Evolutionary conservation across 2,113 vertebrate species (phyloP), one percentile per base, ranked within the genome.

Genomic region (Plestiodon gilberti): DNA sequence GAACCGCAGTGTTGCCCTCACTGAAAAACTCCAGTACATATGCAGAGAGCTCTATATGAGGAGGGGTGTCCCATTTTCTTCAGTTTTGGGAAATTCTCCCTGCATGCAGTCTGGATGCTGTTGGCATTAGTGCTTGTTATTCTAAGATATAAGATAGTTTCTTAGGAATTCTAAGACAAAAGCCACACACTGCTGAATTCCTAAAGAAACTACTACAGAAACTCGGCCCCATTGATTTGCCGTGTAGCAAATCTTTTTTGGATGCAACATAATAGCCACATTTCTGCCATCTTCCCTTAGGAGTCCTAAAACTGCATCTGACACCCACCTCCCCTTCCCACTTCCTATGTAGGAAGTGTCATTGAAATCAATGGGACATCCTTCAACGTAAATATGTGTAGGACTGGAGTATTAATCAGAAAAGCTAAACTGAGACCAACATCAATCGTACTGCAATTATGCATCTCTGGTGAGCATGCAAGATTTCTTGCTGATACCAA

Each of bases 401-500:
- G 57, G n/a, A 74, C 4, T 65, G 23, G 57, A n/a, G 11, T 87
- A 87, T 81, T 87, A 57, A 93, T 94, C 88, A 94, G 91, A 94
- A 93, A 95, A 89, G 70, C 75, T 89, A 93, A 94, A 87, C 83
- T 1, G 8, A 91, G 94, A 87, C 82, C 90, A 91, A 40, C 75
- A 90, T 89, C 82, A 62, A 35, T 84, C 88, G 62, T 78, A 76
- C 88, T 89, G 52, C 87, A 94, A 91, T 94, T 90, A 91, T 90
- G 94, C 89, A 87, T 96, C 93, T 92, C 93, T 93, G 81, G 74
- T 91, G 95, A 43, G 91, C 94, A 88, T 38, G 86, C 92, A 94
- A 93, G 90, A 96, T 96, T 96, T 96, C 95, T 95, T 95, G 64
- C 61, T 92, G 92, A 95, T 65, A 48, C 83, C 87, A 93, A 92